Percentiles rank a stretch among this genome's conserved stretches.
Conservation (phyloP, 92 coral and sea anemone species). For the Actinernus sp. region DNA sequence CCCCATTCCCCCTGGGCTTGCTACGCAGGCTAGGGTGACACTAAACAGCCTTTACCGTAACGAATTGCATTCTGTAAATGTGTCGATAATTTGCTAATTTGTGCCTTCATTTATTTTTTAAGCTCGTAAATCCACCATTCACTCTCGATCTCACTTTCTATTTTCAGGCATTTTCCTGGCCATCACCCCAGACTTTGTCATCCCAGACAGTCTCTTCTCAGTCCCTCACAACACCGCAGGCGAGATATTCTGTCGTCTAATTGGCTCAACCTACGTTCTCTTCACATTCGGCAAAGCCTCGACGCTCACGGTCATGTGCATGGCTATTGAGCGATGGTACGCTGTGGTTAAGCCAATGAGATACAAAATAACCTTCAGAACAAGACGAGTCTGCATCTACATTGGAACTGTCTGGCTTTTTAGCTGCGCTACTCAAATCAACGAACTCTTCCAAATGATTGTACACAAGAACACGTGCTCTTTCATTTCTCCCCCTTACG, state of each 20-base stretch:
- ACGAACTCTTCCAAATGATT: conserved; percentile 60
- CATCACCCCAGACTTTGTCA: conserved; percentile 56
- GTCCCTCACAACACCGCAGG: conserved; percentile 54
- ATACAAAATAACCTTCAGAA: conserved; percentile 60
- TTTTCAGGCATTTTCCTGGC: conserved; percentile 66
- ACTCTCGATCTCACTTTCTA: no score
- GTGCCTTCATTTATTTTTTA: no score
- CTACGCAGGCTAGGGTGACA: no score
- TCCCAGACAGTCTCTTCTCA: conserved; percentile 18
- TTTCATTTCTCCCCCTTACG: conserved; percentile 35
- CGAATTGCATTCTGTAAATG: no score
- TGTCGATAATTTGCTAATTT: no score
- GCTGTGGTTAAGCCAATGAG: conserved; percentile 77
- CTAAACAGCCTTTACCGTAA: no score
- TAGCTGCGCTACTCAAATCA: conserved; percentile 63
- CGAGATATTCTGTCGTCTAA: conserved; percentile 66
- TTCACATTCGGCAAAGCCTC: conserved; percentile 79
- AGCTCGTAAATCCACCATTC: no score
- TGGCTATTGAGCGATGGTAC: conserved; percentile 92
- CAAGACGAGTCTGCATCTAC: conserved; percentile 42
- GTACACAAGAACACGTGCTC: conserved; percentile 24
- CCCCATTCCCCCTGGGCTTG: no score
- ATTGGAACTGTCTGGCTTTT: conserved; percentile 59
- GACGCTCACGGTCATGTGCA: conserved; percentile 72
- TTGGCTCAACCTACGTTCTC: conserved; percentile 73